Percentiles rank a stretch among this genome's conserved stretches.
Conservation (phyloP, 2,888 invertebrate species). For the Beris chalybata region DNA sequence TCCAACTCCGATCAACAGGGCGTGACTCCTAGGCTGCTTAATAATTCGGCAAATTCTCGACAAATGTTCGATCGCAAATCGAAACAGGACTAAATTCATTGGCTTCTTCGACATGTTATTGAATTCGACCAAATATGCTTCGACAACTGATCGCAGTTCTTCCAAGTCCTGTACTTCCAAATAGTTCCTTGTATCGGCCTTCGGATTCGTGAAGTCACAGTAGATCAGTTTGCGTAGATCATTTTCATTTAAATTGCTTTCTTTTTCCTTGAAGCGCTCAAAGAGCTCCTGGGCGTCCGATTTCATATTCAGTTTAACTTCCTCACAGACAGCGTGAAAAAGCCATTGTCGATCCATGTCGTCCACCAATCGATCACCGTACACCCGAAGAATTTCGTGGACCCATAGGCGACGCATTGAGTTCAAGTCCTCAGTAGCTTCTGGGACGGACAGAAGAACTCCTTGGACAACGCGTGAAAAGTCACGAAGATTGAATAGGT, state of each 20-base stretch:
- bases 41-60: conserved; percentile 88
- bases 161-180: conserved; percentile 85
- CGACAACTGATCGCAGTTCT: conserved; percentile 77
- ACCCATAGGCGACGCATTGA: conserved; percentile 93
- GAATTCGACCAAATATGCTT: conserved; percentile 85
- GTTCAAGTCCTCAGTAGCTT: conserved; percentile 81
- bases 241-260: conserved; percentile 66
- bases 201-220: conserved; percentile 94
- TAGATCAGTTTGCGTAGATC: conserved; percentile 86
- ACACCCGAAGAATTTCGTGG: conserved; percentile 90
- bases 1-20: conserved; percentile 86
- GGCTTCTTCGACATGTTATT: conserved; percentile 96
- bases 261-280: conserved; percentile 61
- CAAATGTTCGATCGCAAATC: conserved; percentile 93
- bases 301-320: conserved; percentile 64
- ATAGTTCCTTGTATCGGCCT: conserved; percentile 85
- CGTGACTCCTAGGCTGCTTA: conserved; percentile 90
- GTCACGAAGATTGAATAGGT: conserved; percentile 91
- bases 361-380: conserved; percentile 88
- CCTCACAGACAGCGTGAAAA: conserved; percentile 67
- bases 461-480: conserved; percentile 93
- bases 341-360: conserved; percentile 82
- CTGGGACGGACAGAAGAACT: conserved; percentile 87
- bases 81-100: conserved; percentile 92
- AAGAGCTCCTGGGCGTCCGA: conserved; percentile 73